Evolutionary conservation across 1,140 invertebrate species (phyloP), one percentile per base, ranked within the genome.

Genomic region (Papilio xuthus): DNA sequence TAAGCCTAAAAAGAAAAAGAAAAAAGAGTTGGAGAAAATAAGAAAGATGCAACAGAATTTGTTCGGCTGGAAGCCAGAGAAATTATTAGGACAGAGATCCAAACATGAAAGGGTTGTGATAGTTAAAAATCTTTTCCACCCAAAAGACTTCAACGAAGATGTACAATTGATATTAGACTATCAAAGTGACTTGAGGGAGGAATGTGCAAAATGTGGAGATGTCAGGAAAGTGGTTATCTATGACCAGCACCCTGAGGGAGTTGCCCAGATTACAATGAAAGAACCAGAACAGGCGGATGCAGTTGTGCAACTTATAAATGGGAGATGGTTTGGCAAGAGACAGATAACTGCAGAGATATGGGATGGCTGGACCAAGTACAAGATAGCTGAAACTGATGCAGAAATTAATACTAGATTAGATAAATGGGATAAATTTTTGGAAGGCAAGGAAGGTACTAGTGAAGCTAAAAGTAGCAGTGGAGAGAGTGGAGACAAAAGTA

Each of bases 31-130:
- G 82, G 96, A 98, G 79, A 98, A 98, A 89, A 90, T 99, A 77
- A 98, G 98, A 93, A 98, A 98, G 93, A 97, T 97, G 91, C 98
- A 99, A 86, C 97, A 99, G 89, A 99, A 98, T 96, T 93, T 99
- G 47, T 98, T 99, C 89, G 98, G 98, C 90, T 99, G 99, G 99
- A 95, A 97, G 84, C 98, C 99, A 4, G 98, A 99, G 80, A 98
- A 98, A 91, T 94, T 97, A 85, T 93, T 96, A 37, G 97, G 97
- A 1, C 97, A 98, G 86, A 95, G 98, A 73, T 94, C 96, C 0
- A 98, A 98, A 88, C 96, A 97, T 90, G 99, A 99, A 88, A 96
- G 96, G 86, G 96, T 98, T 63, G 98, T 99, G 1, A 97, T 99
- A 47, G 96, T 99, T 0, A 98, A 98, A 88, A 99, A 99, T 94